Evolutionary conservation across 2,113 vertebrate species (phyloP).

Genomic region (Cebidichthys violaceus): DNA sequence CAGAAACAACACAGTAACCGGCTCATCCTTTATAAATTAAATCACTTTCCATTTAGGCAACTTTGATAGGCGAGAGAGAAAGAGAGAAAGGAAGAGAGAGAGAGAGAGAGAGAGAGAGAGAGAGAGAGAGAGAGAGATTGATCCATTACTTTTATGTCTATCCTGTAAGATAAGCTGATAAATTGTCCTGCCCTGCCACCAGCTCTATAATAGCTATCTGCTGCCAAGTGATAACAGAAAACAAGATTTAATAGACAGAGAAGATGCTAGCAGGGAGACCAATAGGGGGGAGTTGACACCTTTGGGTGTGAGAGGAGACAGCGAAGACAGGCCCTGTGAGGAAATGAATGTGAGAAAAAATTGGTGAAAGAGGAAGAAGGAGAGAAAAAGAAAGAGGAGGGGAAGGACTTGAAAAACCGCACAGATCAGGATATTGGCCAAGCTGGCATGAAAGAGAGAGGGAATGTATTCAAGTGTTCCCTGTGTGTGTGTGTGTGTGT

Average conservation of each 20-base stretch:
- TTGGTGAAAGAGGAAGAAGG: constrained; percentile 28
- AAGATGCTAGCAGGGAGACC: constrained; percentile 36
- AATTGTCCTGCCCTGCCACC: constrained; percentile 50
- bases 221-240: constrained; percentile 61
- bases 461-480: constrained; percentile 11
- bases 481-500: constrained; percentile 8
- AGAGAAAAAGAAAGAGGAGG: constrained; percentile 15
- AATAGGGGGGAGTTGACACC: constrained; percentile 6
- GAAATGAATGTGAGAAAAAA: constrained; percentile 11
- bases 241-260: constrained; percentile 49
- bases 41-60: constrained; percentile 68
- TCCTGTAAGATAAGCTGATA: constrained; percentile 72
- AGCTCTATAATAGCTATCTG: constrained; percentile 60
- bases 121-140: constrained; percentile 51
- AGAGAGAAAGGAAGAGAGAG: constrained; percentile 5
- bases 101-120: constrained; percentile 31
- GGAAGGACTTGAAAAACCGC: constrained; percentile 28
- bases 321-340: constrained; percentile 5
- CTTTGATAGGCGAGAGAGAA: constrained; percentile 51
- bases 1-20: constrained; percentile 74
- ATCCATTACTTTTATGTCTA: constrained; percentile 53
- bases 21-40: constrained; percentile 73
- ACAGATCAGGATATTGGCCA: constrained; percentile 56
- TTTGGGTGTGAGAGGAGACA: constrained; percentile 15
- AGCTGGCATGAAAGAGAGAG: constrained; percentile 37